Evolutionary conservation across 2,113 vertebrate genomes (phyloP).

Genomic region (Athene noctua): DNA sequence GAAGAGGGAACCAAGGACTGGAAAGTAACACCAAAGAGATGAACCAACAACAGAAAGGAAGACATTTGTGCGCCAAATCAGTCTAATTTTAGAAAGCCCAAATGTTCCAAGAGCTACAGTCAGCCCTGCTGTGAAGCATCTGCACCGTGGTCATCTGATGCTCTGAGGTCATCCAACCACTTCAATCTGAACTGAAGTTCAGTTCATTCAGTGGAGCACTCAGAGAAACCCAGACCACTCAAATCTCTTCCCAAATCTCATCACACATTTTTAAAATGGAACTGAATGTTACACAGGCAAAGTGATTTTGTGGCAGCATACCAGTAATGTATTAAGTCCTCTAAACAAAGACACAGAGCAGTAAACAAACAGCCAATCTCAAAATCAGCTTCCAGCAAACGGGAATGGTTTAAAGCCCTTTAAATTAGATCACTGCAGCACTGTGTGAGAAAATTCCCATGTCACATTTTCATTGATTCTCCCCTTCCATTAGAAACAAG

Average conservation of each 20-base stretch:
- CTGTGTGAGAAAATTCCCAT: constrained; percentile 13
- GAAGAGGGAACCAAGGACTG: neutral
- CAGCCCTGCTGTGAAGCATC: neutral
- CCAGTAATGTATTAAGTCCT: neutral
- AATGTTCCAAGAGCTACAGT: neutral
- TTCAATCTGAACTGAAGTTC: neutral
- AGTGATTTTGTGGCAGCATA: neutral
- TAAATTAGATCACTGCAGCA: neutral
- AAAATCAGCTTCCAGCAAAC: constrained; percentile 44
- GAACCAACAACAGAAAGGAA: neutral
- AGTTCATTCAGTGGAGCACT: neutral
- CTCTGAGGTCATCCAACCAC: neutral
- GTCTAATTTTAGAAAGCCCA: neutral
- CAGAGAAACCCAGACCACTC: neutral
- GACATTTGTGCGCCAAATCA: neutral
- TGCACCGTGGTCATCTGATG: neutral
- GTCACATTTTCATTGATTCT: constrained; percentile 52
- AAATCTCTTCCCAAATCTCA: neutral
- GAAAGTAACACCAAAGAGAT: neutral
- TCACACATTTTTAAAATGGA: neutral
- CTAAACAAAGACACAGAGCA: constrained; percentile 11
- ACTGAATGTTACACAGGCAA: neutral
- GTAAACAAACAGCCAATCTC: constrained; percentile 12
- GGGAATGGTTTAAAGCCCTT: neutral
- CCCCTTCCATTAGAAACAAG: constrained; percentile 50